These are phyloP conservation scores for Okamejei kenojei DNA, from an alignment of 2,797 vertebrate genomes.

Conservation along the genomic window DNA sequence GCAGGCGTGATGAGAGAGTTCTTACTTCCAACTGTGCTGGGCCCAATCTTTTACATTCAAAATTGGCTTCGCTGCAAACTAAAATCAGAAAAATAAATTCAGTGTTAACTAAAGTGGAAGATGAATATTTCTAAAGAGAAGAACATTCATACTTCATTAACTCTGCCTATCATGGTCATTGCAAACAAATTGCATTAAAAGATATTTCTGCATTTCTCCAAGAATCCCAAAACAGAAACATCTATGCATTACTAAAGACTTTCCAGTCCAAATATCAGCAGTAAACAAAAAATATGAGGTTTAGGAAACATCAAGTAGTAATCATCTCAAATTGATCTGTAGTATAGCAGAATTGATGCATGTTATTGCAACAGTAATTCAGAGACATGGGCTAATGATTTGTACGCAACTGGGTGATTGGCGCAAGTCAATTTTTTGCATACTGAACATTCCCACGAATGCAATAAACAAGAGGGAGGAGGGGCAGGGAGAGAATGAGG, in stretches of 20 bases:
- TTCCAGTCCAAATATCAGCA: background rate
- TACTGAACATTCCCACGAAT: background rate
- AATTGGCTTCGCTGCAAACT: background rate
- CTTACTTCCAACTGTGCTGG: background rate
- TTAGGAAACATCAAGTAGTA: background rate
- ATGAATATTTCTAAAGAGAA: background rate
- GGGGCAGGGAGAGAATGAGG: too few species aligned
- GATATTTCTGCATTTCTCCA: background rate
- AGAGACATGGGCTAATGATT: too few species aligned
- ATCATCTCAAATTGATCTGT: background rate
- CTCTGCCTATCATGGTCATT: background rate
- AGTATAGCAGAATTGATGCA: too few species aligned
- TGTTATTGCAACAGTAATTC: too few species aligned
- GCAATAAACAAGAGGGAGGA: background rate
- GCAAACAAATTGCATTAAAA: background rate
- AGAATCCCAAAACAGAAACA: background rate
- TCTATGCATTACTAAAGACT: background rate
- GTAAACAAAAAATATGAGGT: background rate
- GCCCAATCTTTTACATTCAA: background rate
- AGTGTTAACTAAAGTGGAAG: background rate
- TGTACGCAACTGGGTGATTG: too few species aligned
- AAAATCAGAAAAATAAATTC: background rate
- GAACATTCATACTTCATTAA: background rate
- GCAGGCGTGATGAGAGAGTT: background rate
- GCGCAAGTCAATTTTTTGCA: background rate